phyloP scores from a whole-genome alignment of 37 sponge, comb jelly and placozoan species.

The Theonella swinhoei region DNA sequence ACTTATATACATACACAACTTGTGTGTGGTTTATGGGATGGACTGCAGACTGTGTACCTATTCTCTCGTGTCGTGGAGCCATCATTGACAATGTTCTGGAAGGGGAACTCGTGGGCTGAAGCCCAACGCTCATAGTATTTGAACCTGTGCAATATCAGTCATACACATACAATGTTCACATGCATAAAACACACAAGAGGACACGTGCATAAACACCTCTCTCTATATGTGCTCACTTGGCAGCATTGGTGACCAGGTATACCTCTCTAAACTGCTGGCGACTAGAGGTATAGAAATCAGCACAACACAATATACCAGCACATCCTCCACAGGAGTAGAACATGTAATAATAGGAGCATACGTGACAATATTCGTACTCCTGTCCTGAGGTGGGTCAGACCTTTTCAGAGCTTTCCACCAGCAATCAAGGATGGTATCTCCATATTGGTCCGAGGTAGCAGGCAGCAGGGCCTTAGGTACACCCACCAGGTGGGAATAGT shows the following conservation, averaged over 20 bases:
- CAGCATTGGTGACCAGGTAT: slow-evolving; percentile 89
- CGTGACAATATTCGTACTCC: too few species aligned
- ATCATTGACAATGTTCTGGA: slow-evolving; percentile 87
- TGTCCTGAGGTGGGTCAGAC: slow-evolving; percentile 20
- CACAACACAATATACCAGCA: neutral
- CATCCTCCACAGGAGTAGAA: neutral
- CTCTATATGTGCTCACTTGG: slow-evolving; percentile 55
- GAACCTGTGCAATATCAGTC: slow-evolving; percentile 8
- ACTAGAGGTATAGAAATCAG: slow-evolving; percentile 30
- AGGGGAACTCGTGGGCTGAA: slow-evolving; percentile 78
- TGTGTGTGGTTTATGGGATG: too few species aligned
- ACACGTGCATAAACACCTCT: neutral
- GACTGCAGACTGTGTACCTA: too few species aligned
- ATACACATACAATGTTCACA: neutral
- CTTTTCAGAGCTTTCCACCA: slow-evolving; percentile 88
- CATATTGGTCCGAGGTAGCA: slow-evolving; percentile 43
- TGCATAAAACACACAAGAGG: neutral
- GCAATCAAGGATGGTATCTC: slow-evolving; percentile 77
- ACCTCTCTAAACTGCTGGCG: slow-evolving; percentile 86
- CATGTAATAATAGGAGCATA: neutral
- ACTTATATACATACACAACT: too few species aligned
- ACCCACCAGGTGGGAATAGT: slow-evolving; percentile 60
- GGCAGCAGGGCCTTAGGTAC: slow-evolving; percentile 92
- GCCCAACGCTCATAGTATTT: slow-evolving; percentile 92
- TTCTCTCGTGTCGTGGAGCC: slow-evolving; percentile 77